Percentiles rank a stretch among this genome's conserved stretches.
Evolutionary conservation across 2,113 vertebrate species (phyloP).

Genomic region (Grammomys surdaster): DNA sequence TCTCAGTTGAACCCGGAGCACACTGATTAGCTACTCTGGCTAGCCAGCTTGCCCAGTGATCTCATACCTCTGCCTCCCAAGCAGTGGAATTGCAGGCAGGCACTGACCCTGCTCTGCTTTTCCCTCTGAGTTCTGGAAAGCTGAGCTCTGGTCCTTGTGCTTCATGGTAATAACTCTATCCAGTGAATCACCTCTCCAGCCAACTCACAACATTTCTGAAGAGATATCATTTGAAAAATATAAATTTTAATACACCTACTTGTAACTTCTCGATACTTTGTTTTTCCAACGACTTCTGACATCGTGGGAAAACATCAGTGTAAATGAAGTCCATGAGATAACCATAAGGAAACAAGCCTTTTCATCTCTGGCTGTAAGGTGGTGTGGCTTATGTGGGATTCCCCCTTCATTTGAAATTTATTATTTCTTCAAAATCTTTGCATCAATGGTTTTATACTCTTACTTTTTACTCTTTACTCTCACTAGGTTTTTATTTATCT

Average conservation of each 20-base stretch:
- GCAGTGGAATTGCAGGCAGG: background rate
- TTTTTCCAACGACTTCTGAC: background rate
- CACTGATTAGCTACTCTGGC: background rate
- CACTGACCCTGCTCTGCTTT: background rate
- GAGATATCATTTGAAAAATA: background rate
- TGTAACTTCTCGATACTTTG: background rate
- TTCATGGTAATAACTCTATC: background rate
- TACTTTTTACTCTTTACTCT: background rate
- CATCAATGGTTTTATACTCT: slow-evolving; percentile 37
- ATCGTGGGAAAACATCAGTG: background rate
- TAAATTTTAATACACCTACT: background rate
- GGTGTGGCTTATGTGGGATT: background rate
- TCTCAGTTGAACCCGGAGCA: background rate
- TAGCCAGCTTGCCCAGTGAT: background rate
- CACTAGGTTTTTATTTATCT: background rate
- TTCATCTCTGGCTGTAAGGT: background rate
- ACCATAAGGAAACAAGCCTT: background rate
- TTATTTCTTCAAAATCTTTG: background rate
- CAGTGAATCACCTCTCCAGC: background rate
- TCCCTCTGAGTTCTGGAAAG: background rate
- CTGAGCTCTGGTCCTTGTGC: background rate
- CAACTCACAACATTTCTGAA: background rate
- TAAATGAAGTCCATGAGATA: background rate
- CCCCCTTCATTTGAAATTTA: background rate
- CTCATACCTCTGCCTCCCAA: background rate